phyloP scores from a whole-genome alignment of 1,140 invertebrate species.

The Mamestra configurata region DNA sequence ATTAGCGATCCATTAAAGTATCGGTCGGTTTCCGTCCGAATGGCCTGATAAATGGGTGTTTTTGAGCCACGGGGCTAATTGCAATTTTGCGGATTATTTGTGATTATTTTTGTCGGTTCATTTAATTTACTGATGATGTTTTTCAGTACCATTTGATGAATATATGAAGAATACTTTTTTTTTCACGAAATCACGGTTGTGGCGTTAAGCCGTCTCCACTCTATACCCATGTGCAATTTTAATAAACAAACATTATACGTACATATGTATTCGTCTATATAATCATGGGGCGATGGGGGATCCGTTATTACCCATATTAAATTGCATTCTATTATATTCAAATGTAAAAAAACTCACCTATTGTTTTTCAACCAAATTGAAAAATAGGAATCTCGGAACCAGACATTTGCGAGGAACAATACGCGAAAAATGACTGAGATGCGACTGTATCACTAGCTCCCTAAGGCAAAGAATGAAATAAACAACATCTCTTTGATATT shows the following conservation, averaged over 20 bases:
- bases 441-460: background rate
- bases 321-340: too few relatives aligned
- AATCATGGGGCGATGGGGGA: too few relatives aligned
- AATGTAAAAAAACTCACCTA: too few relatives aligned
- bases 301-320: too few relatives aligned
- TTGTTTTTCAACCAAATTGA: too few relatives aligned
- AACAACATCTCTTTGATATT: conserved; percentile 21
- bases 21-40: conserved; percentile 18
- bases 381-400: too few relatives aligned
- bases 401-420: background rate
- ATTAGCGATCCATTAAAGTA: conserved; percentile 25
- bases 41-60: conserved; percentile 17
- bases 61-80: conserved; percentile 6
- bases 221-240: too few relatives aligned
- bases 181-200: too few relatives aligned
- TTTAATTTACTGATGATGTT: background rate
- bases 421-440: background rate
- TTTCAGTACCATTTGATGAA: background rate
- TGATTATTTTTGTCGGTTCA: background rate
- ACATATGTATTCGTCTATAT: too few relatives aligned
- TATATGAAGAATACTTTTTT: background rate
- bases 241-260: too few relatives aligned
- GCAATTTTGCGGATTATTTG: conserved; percentile 22
- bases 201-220: too few relatives aligned
- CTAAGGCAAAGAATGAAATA: background rate